Percentiles rank a stretch among this genome's conserved stretches.
Conservation (phyloP, 2,797 vertebrate genomes). For the Trachops cirrhosus region DNA sequence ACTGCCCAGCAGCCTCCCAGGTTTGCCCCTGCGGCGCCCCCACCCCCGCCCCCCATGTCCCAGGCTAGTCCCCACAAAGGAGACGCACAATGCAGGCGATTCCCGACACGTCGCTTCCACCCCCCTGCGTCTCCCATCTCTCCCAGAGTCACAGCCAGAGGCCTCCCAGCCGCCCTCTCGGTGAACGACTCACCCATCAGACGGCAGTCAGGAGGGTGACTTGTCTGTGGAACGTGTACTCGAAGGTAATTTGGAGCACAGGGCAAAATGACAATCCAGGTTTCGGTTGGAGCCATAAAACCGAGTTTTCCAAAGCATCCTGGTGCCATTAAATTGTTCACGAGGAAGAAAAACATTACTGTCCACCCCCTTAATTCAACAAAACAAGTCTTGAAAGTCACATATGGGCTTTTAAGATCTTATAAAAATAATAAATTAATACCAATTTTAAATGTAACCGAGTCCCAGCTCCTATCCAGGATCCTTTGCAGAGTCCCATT, state of each 20-base stretch:
- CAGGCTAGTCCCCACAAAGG: not conserved
- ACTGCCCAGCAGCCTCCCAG: not conserved
- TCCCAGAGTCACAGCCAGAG: not conserved
- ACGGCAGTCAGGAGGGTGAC: not conserved
- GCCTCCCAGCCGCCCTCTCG: not conserved
- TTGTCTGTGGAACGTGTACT: not conserved
- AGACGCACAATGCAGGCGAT: fast-evolving
- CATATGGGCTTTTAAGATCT: not conserved
- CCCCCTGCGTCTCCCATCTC: not conserved
- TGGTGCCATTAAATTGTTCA: not conserved
- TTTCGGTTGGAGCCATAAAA: not conserved
- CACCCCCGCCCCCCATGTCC: not conserved
- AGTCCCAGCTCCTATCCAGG: not conserved
- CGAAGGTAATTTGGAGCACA: not conserved
- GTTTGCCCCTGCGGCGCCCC: not conserved
- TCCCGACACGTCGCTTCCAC: fast-evolving
- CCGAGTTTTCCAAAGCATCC: not conserved
- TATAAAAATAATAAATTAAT: not conserved
- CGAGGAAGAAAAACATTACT: not conserved
- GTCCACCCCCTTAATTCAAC: not conserved
- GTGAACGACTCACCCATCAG: constrained; percentile 51
- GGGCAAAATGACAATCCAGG: not conserved
- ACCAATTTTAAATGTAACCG: not conserved
- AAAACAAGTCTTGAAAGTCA: not conserved
- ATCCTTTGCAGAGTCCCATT: not conserved